phyloP scores from a whole-genome alignment of 2,888 invertebrate genomes.

The Arctia plantaginis region DNA sequence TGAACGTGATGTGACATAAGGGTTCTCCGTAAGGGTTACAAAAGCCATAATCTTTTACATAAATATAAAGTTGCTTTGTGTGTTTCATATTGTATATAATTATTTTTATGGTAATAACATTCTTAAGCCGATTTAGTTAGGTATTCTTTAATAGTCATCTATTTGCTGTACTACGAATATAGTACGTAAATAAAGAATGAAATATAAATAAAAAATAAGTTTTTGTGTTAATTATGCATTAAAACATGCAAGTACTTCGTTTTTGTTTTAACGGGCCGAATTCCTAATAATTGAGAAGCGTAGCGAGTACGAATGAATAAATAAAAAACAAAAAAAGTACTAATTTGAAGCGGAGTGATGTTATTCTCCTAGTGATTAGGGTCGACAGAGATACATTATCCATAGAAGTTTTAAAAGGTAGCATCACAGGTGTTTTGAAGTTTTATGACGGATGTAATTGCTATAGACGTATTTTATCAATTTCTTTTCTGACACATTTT shows the following conservation, averaged over 20 bases:
- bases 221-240: neutral
- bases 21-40: neutral
- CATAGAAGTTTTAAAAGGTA: neutral
- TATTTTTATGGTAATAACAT: neutral
- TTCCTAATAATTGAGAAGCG: neutral
- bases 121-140: neutral
- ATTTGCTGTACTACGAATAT: neutral
- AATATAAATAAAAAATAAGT: neutral
- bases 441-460: conserved; percentile 71
- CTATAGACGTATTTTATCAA: conserved; percentile 60
- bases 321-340: neutral
- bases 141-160: neutral
- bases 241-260: neutral
- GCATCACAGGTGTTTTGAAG: conserved; percentile 39
- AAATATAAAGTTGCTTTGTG: neutral
- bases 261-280: neutral
- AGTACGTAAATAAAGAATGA: too few species aligned
- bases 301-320: neutral
- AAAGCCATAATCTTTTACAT: neutral
- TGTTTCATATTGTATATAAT: neutral
- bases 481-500: conserved; percentile 37
- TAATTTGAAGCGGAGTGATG: neutral
- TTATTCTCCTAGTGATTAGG: neutral
- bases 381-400: neutral
- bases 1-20: neutral